These are phyloP conservation scores for Eidolon helvum DNA, from an alignment of 2,113 vertebrate species.

Conservation along the genomic window DNA sequence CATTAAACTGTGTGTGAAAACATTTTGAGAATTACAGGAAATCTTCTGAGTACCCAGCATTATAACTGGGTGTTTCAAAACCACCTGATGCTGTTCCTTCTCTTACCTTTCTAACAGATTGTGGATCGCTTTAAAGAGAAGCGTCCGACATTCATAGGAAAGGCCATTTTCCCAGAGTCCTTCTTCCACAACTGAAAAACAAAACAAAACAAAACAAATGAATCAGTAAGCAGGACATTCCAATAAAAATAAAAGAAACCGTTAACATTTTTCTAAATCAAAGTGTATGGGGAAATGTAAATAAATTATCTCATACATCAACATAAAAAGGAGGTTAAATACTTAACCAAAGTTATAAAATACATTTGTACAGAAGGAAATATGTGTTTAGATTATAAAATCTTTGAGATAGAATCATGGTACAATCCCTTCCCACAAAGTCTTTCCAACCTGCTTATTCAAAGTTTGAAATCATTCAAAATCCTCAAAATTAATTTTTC, in stretches of 20 bases:
- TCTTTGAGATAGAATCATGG: not conserved
- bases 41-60: not conserved
- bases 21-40: not conserved
- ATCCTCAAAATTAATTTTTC: conserved; percentile 24
- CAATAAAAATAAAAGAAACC: conserved; percentile 62
- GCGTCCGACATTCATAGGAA: conserved; percentile 97
- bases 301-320: not conserved
- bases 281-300: conserved; percentile 42
- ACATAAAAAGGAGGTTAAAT: not conserved
- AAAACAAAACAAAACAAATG: conserved; percentile 62
- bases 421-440: not conserved
- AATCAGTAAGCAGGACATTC: conserved; percentile 69
- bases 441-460: not conserved
- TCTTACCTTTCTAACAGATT: conserved; percentile 98
- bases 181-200: conserved; percentile 94
- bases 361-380: not conserved
- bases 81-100: not conserved
- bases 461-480: not conserved
- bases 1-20: not conserved
- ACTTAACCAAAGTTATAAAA: not conserved
- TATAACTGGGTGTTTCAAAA: not conserved
- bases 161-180: conserved; percentile 98
- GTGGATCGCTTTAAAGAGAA: conserved; percentile 99
- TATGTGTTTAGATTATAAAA: not conserved
- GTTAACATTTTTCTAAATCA: conserved; percentile 62